Evolutionary conservation across 1,140 invertebrate genomes (phyloP), one percentile per base, ranked within the genome.

Genomic region (Papilio helenus): DNA sequence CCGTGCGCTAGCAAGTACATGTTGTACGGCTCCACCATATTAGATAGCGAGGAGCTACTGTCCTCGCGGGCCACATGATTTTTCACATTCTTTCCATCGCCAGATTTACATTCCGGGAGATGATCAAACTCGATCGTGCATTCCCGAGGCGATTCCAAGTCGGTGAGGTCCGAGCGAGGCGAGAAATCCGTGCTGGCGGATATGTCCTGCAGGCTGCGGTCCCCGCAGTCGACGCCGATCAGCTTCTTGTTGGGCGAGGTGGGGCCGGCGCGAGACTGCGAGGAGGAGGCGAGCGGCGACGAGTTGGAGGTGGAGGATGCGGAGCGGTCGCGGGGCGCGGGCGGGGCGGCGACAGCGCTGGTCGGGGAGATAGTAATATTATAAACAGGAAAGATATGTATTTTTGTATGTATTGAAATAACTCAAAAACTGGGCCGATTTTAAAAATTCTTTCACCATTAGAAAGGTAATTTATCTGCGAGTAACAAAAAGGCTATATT

Each of bases 1-100:
- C 89, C 90, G 79, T 86, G 90, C 61, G 91, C 85, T 81, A 95
- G 84, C 79, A 93, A 87, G 61, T 89, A 89, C 90, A 94, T 85
- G 83, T 91, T 92, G 83, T 94, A 94, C 18, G 94, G 93, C 84
- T 94, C 93, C 79, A 92, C 85, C 87, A 93, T 89, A 81, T 91
- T 86, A 73, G 82, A 85, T 20, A 93, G 77, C 20, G 92, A 90
- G 8, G 82, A 81, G 39, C 78, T 81, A 83, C 93, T 93, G 58
- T 85, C 85, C 14, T 78, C 82, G 0, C 89, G 85, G 49, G 80
- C 84, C 72, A 81, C 71, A 42, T 77, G 79, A 79, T 39, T 72
- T 80, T 79, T 72, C 76, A 20, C 46, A 84, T 9, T 72, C 46
- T 65, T 80, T 23, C 65, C 82, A 61, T 51, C 76, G 29, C 76